Base-by-base conservation (phyloP, 2,797 vertebrate genomes). In the Arnoldichthys spilopterus region DNA sequence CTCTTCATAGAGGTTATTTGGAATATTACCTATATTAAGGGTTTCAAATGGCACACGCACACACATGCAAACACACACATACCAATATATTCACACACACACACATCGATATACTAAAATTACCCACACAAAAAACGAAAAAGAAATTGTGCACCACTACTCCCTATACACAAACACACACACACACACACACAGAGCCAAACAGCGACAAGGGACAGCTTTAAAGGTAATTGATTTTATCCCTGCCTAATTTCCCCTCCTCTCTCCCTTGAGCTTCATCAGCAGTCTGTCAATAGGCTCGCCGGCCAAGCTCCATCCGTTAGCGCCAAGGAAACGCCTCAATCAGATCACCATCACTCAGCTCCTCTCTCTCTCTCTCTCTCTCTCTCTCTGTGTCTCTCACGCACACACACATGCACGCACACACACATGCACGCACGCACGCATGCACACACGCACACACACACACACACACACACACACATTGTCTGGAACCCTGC, bases 271-370 rank as follows among this genome's bases (percentile, higher is more conserved):
- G 58, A 83, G 86, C 88, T 93, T 91, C 91, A 94, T 94, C 92
- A 93, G 90, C 89, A 92, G 88, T 90, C 91, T 91, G 92, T 93
- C 94, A 92, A 94, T 94, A 92, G 85, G 89, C 86, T 90, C 72
- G 76, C 82, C 71, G 61, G 90, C 90, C 75, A 43, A 78, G 79
- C 91, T 91, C 85, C 68, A 93, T 92, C 90, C 83, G 88, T 93
- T 93, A 92, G 90, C 84, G 82, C 90, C 87, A 88, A 87, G 84
- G 88, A 91, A 93, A 91, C 86, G 85, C 92, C 91, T 94, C 92
- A 91, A 93, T 94, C 91, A 93, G 91, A 92, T 90, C 87, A 86
- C 88, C 91, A 92, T 93, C 92, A 91, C 89, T 93, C 93, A 92
- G 82, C 88, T 83, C 85, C 79, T 77, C 69, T 20, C 84, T 85